Evolutionary conservation across 2,797 vertebrate genomes (phyloP).

Genomic region (Sebastiscus albofasciatus): DNA sequence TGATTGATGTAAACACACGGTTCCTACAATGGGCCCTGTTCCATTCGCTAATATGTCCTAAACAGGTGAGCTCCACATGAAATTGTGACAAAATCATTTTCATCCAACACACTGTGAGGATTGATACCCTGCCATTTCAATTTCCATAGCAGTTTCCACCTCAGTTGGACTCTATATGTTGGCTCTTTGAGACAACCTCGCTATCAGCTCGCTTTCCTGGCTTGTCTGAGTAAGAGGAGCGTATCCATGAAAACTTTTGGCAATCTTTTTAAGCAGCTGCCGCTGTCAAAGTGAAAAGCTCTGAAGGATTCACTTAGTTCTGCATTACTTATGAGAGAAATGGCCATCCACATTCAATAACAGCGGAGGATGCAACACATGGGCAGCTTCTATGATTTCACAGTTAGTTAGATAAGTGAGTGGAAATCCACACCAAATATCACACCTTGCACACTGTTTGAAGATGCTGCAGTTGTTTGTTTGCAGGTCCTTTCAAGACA

Average conservation of each 20-base stretch:
- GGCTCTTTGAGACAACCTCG: slow-evolving; percentile 29
- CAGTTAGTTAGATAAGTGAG: slow-evolving; percentile 43
- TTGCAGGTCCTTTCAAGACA: slow-evolving; percentile 14
- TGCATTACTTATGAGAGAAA: slow-evolving; percentile 32
- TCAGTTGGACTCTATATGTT: background rate
- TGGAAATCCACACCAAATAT: slow-evolving; percentile 26
- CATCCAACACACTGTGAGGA: background rate
- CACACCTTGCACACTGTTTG: slow-evolving; percentile 14
- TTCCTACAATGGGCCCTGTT: slow-evolving; percentile 19
- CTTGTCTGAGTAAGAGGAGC: background rate
- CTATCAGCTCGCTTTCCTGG: slow-evolving; percentile 10
- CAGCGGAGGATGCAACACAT: background rate
- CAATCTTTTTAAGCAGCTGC: slow-evolving; percentile 29
- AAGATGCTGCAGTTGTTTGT: slow-evolving; percentile 16
- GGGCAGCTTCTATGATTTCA: slow-evolving; percentile 50
- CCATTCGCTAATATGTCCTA: slow-evolving; percentile 37
- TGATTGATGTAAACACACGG: slow-evolving; percentile 41
- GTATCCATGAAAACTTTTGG: slow-evolving; percentile 21
- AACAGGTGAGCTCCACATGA: background rate
- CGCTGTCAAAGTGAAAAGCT: slow-evolving; percentile 22
- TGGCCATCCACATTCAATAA: slow-evolving; percentile 3
- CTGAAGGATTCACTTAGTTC: slow-evolving; percentile 37
- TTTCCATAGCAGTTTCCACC: slow-evolving; percentile 1
- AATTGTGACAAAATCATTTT: slow-evolving; percentile 1
- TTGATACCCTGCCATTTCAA: slow-evolving; percentile 5